These are phyloP conservation scores for Battus philenor DNA, from an alignment of 1,140 invertebrate species.

Conservation along the genomic window DNA sequence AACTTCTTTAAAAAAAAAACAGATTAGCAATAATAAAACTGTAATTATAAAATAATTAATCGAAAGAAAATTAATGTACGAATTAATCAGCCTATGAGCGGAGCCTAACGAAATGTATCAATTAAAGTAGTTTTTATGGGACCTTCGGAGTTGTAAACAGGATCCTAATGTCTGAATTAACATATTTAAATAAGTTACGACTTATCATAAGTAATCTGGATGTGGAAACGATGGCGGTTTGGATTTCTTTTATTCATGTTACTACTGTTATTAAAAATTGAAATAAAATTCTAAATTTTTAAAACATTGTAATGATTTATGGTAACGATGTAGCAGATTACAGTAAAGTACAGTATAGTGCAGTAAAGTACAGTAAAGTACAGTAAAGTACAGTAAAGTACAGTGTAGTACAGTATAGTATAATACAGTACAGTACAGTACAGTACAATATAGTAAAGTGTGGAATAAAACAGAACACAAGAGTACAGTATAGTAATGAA, in stretches of 20 bases:
- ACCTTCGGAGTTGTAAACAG: constrained; percentile 5
- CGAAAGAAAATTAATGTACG: no score
- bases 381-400: no score
- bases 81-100: no score
- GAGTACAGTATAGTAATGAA: no score
- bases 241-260: constrained; percentile 15
- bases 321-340: background rate
- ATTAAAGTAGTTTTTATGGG: constrained; percentile 13
- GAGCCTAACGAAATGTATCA: constrained; percentile 15
- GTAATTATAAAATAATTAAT: no score
- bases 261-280: background rate
- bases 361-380: no score
- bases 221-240: constrained; percentile 2
- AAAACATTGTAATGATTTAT: background rate
- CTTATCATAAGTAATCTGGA: constrained; percentile 10
- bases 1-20: no score
- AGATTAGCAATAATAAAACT: no score
- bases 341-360: no score
- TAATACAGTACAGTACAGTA: background rate
- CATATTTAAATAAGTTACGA: constrained; percentile 11
- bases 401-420: background rate
- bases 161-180: constrained; percentile 16
- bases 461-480: no score
- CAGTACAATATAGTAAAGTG: no score
- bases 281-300: background rate